A percentile compares a stretch with the other conserved stretches of the same genome.
phyloP scores from a whole-genome alignment of 2,888 invertebrate species.

The Noctua janthe region DNA sequence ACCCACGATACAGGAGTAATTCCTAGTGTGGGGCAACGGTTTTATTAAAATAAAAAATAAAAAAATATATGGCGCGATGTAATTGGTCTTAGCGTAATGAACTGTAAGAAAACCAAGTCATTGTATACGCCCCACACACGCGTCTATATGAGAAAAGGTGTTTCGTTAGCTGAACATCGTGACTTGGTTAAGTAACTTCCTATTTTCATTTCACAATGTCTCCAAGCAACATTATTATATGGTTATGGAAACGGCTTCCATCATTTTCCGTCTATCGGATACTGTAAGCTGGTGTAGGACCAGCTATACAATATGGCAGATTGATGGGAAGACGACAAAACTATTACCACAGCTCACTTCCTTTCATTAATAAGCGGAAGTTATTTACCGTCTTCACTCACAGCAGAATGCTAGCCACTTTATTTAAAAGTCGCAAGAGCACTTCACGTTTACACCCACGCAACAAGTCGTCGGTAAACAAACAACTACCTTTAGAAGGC shows the following conservation, averaged over 20 bases:
- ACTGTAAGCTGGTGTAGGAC: not conserved
- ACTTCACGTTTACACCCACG: conserved; percentile 22
- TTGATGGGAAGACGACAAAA: conserved; percentile 18
- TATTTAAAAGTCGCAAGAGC: conserved; percentile 6
- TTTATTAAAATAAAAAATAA: too few relatives aligned
- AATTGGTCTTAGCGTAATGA: conserved; percentile 17
- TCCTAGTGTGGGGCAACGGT: too few relatives aligned
- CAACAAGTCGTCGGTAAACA: conserved; percentile 54
- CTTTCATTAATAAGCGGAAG: conserved; percentile 45
- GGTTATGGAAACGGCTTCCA: not conserved
- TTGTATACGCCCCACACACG: not conserved
- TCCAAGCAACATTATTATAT: too few relatives aligned
- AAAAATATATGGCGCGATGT: not conserved
- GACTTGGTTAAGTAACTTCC: not conserved
- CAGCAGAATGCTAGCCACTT: not conserved
- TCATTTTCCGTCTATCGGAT: conserved; percentile 13
- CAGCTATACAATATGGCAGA: conserved; percentile 13
- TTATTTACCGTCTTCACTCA: conserved; percentile 40
- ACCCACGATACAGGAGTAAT: too few relatives aligned
- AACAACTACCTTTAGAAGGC: conserved; percentile 30
- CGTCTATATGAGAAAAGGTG: too few relatives aligned
- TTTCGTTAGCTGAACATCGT: not conserved
- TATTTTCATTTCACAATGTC: not conserved
- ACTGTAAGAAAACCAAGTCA: conserved; percentile 7
- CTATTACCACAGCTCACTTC: conserved; percentile 8